Percentiles rank a stretch among this genome's conserved stretches.
Conservation (phyloP, 2,797 vertebrate species). For the Arnoldichthys spilopterus region DNA sequence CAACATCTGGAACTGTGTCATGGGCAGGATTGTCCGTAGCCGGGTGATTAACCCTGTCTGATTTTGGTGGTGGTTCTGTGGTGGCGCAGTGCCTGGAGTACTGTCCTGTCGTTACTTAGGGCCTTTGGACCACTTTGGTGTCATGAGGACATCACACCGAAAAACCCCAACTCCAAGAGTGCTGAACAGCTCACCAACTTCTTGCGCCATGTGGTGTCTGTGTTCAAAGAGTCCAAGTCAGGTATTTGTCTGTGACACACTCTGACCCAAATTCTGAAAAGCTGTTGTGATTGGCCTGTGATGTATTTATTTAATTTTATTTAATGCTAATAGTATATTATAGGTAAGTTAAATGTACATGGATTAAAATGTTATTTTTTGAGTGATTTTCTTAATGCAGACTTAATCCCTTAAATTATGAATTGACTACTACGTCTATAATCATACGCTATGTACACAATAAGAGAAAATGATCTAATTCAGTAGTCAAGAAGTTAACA, state of each 20-base stretch:
- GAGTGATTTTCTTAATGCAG: background rate
- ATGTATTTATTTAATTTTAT: background rate
- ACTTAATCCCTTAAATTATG: background rate
- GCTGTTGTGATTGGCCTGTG: background rate
- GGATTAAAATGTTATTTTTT: background rate
- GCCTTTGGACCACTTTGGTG: constrained; percentile 96
- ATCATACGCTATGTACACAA: too few relatives aligned
- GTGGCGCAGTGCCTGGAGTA: constrained; percentile 82
- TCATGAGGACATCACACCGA: constrained; percentile 98
- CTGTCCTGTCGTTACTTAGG: constrained; percentile 84
- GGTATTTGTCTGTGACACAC: constrained; percentile 71
- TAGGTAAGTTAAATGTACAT: background rate
- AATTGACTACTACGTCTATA: background rate
- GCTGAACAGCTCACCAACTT: constrained; percentile 95
- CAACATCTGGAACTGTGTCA: background rate
- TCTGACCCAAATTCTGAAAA: background rate
- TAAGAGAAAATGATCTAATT: too few relatives aligned
- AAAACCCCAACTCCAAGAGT: constrained; percentile 97
- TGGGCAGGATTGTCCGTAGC: background rate
- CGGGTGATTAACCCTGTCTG: constrained; percentile 54
- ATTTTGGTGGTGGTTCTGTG: constrained; percentile 76
- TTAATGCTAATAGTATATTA: too few relatives aligned
- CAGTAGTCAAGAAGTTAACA: too few relatives aligned
- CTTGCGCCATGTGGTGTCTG: constrained; percentile 92
- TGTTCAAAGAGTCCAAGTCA: constrained; percentile 97